These are phyloP conservation scores for Diorhabda elongata DNA, from an alignment of 1,140 invertebrate species.

Conservation along the genomic window DNA sequence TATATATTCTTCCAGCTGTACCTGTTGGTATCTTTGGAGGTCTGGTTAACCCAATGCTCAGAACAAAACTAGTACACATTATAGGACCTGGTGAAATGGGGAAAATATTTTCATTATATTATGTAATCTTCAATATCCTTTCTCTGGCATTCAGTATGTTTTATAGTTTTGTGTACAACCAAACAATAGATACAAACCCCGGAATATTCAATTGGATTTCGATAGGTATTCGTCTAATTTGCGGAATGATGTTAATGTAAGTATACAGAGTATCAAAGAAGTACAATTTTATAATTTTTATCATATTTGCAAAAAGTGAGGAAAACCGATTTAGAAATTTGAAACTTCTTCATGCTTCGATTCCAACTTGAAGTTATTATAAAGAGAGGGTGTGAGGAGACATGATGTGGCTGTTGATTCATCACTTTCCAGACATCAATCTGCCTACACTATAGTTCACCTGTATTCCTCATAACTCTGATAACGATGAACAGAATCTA, in stretches of 20 bases:
- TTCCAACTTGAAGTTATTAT: no score
- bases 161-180: background rate
- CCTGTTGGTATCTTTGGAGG: background rate
- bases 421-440: no score
- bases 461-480: no score
- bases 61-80: background rate
- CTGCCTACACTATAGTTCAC: no score
- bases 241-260: background rate
- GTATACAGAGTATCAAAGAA: background rate
- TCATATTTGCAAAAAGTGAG: no score
- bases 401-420: no score
- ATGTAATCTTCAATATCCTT: background rate
- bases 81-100: background rate
- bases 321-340: no score
- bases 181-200: background rate
- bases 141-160: background rate
- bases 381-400: no score
- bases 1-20: background rate
- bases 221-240: background rate
- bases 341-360: no score
- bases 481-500: no score
- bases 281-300: background rate
- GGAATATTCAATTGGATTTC: background rate
- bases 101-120: background rate
- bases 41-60: background rate